These are phyloP conservation scores for western clawed frog (Xenopus tropicalis) DNA, from an alignment of 2,113 vertebrate species.

Conservation along the genomic window DNA sequence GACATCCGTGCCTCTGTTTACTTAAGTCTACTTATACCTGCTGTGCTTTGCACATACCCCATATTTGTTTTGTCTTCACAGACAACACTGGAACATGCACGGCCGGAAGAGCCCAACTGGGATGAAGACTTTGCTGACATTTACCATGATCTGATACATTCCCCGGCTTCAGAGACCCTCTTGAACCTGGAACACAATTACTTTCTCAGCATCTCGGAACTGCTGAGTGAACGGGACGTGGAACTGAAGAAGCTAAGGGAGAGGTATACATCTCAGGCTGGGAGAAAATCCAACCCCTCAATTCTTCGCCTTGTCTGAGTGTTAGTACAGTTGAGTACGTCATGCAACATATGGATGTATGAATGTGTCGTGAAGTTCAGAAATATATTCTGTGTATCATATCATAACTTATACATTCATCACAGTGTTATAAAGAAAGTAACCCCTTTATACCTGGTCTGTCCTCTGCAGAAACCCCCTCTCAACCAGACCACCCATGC, in stretches of 20 bases:
- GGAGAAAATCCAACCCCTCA: too few species aligned
- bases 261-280: conserved; percentile 64
- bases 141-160: conserved; percentile 96
- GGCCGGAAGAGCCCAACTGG: conserved; percentile 90
- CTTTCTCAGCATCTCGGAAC: conserved; percentile 94
- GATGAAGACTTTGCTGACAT: conserved; percentile 96
- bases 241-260: conserved; percentile 93
- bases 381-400: too few species aligned
- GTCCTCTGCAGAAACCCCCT: too few species aligned
- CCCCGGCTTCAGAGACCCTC: conserved; percentile 92
- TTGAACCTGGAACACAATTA: conserved; percentile 97
- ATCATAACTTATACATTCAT: too few species aligned
- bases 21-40: not conserved
- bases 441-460: too few species aligned
- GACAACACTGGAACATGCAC: conserved; percentile 84
- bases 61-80: conserved; percentile 45
- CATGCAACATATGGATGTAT: too few species aligned
- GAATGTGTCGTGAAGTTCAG: too few species aligned
- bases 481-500: too few species aligned
- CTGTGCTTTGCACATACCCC: not conserved
- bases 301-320: too few species aligned
- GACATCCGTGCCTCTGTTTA: not conserved
- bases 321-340: too few species aligned
- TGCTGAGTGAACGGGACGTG: conserved; percentile 93
- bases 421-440: too few species aligned